Conservation (phyloP, 2,797 vertebrate species). For the Tamandua tetradactyla region DNA sequence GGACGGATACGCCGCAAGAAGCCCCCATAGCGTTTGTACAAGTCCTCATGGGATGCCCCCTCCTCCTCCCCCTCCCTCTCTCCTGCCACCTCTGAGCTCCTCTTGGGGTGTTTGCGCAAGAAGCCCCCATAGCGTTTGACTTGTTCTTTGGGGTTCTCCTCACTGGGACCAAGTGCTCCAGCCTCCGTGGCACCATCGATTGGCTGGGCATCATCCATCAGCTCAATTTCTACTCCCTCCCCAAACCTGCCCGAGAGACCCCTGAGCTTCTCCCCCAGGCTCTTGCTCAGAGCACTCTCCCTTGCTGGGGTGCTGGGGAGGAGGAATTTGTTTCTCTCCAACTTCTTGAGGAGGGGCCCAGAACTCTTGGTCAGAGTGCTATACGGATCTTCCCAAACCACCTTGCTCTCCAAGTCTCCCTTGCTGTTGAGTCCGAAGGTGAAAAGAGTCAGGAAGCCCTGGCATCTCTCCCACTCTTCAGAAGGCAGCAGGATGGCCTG, state of each 20-base stretch:
- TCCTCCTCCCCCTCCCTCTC: constrained; percentile 10
- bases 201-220: not conserved
- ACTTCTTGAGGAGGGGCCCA: constrained; percentile 89
- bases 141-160: constrained; percentile 72
- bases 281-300: constrained; percentile 85
- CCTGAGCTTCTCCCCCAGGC: constrained; percentile 84
- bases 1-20: constrained; percentile 96
- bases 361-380: constrained; percentile 81
- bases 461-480: constrained; percentile 86
- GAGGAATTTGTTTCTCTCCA: constrained; percentile 87
- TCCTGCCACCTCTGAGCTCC: constrained; percentile 84
- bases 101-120: constrained; percentile 92
- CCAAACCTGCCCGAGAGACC: constrained; percentile 84
- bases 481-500: constrained; percentile 83
- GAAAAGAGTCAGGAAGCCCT: constrained; percentile 78
- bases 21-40: constrained; percentile 97
- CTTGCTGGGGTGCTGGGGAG: constrained; percentile 81
- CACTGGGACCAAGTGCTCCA: constrained; percentile 51
- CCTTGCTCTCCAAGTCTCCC: constrained; percentile 17
- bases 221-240: constrained; percentile 76
- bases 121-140: constrained; percentile 95
- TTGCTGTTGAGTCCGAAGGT: constrained; percentile 56
- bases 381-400: constrained; percentile 50
- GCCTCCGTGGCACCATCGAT: constrained; percentile 34
- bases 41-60: constrained; percentile 81